Evolutionary conservation across 1,140 invertebrate genomes (phyloP), one percentile per base, ranked within the genome.

Genomic region (Formica exsecta): DNA sequence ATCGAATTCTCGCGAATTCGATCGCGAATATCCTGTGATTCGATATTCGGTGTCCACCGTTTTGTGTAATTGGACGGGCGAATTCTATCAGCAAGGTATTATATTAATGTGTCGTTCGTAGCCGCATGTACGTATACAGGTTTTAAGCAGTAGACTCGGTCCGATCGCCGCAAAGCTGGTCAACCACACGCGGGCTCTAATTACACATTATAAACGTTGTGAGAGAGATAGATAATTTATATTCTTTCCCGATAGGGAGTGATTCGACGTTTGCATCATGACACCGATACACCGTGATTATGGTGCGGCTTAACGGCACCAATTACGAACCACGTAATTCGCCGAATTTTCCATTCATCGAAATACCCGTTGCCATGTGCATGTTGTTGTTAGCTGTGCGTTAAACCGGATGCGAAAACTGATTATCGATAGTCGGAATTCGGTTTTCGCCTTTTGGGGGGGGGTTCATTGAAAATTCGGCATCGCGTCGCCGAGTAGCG

Each of bases 321-420:
- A 89, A 89, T 89, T 89, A 89, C 84, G 41, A 51, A 64, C 57
- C 71, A n/a, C 59, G 87, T 81, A 89, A 89, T 88, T 89, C 71
- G 84, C 74, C 74, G 70, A 77, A 65, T 68, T 38, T 29, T 32
- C 75, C 68, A 64, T 86, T 89, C 84, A 59, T 68, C 70, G 38
- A 73, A 83, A 89, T 70, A 57, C 13, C 71, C n/a, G 73, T 73
- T 41, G 22, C 44, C 38, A 61, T 62, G 44, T 0, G 44, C 59
- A n/a, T 71, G 54, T 29, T 16, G 65, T 57, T 75, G 77, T 65
- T 22, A 44, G 11, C 4, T 87, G 11, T 44, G 76, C 51, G 81
- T 86, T 89, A 89, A 86, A 86, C 70, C 81, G 74, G 13, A 25
- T 48, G 44, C 57, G 48, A 65, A 66, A 89, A 75, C 68, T 88